A percentile compares a stretch with the other conserved stretches of the same genome.
Evolutionary conservation across 64 coral and sea anemone species (phyloP).

Genomic region (Cladopsammia gracilis): DNA sequence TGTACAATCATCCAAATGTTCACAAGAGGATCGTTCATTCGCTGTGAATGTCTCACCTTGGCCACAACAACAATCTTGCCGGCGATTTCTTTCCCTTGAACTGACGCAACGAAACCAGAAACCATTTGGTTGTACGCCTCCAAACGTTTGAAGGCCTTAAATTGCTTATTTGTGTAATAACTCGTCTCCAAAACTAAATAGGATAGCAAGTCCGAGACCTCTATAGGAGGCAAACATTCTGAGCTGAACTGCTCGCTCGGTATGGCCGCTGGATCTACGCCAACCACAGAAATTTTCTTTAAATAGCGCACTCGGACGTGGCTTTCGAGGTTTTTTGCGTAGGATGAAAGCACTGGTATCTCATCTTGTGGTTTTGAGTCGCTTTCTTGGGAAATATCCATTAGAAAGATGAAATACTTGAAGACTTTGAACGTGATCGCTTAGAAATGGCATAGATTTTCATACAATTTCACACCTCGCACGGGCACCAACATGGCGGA

Average conservation of each 20-base stretch:
- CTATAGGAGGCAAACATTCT: not conserved
- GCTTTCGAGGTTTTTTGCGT: constrained; percentile 47
- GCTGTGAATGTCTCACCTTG: no score
- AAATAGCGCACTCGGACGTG: constrained; percentile 36
- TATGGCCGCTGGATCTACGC: constrained; percentile 42
- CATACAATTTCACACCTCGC: constrained; percentile 50
- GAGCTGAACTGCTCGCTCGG: not conserved
- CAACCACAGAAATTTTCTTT: constrained; percentile 19
- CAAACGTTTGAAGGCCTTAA: no score
- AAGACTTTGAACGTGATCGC: constrained; percentile 29
- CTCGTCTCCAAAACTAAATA: constrained; percentile 73
- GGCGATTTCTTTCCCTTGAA: no score
- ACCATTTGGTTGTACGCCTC: no score
- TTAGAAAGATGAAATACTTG: constrained; percentile 47
- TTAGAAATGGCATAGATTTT: constrained; percentile 51
- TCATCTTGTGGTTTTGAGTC: constrained; percentile 43
- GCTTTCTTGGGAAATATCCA: constrained; percentile 43
- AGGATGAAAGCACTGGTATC: constrained; percentile 51
- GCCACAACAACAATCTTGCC: no score
- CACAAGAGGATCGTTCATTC: no score
- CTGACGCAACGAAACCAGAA: no score
- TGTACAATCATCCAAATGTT: no score
- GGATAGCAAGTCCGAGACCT: constrained; percentile 39
- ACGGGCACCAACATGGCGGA: constrained; percentile 46
- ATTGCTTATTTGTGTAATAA: constrained; percentile 38